Base-by-base conservation (phyloP, 2,113 vertebrate species). In the Opisthocomus hoazin region DNA sequence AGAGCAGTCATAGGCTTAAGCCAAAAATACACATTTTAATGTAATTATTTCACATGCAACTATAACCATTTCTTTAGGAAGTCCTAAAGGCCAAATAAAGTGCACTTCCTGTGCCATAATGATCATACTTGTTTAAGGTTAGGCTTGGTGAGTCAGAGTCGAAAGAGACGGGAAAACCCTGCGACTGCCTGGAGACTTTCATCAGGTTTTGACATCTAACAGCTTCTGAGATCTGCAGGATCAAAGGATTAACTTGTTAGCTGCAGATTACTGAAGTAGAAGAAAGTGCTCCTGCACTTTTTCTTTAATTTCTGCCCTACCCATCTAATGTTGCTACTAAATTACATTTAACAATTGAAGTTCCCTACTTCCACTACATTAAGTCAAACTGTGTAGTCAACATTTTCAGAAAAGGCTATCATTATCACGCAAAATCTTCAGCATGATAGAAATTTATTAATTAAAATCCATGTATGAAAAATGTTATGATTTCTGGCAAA, bases 401-500 rank as follows among this genome's bases (percentile, higher is more conserved):
- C 41, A 69, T 24, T 82, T 97, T 94, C 43, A 89, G 43, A 74
- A 87, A 93, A 70, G 81, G 70, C 26, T 87, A 90, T 82, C 50
- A 89, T 84, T 82, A 43, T 5, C 27, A 85, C 48, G 15, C 34
- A 87, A 87, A 91, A 94, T 85, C 73, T 77, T 57, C 39, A 86
- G 14, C 48, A 92, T 9, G 71, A 74, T 24, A 91, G 68, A 87
- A 56, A 71, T 39, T 22, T 79, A 60, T 91, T 75, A 75, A 97
- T 93, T 69, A 71, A 89, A 97, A 95, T 60, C 50, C 13, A 68
- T 65, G 85, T 57, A 63, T 56, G 30, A 90, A 96, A 60, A 45
- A 74, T 37, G 22, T 26, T 58, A 54, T 3, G 13, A 30, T 85
- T 90, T 75, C 81, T 89, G 57, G 70, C 17, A 68, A 90, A 83